Percentiles rank a stretch among this genome's conserved stretches.
Conservation (phyloP, 2,888 invertebrate genomes). For the Omphaloscelis lunosa region DNA sequence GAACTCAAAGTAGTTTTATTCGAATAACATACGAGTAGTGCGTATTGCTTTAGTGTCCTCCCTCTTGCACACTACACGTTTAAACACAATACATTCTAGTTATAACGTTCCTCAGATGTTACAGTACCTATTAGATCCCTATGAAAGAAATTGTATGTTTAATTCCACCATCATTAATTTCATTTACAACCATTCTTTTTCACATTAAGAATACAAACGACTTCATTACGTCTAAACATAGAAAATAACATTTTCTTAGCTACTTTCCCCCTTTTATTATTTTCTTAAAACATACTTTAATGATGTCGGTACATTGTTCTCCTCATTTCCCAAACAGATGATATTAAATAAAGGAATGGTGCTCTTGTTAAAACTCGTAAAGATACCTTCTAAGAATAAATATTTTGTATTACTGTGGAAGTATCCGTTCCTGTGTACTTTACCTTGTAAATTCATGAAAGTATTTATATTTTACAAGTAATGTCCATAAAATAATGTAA, state of each 20-base stretch:
- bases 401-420: conserved; percentile 25
- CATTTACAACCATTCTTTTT: conserved; percentile 8
- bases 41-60: too few species aligned
- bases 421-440: conserved; percentile 24
- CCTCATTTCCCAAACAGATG: conserved; percentile 58
- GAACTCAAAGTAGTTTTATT: too few species aligned
- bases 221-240: conserved; percentile 33
- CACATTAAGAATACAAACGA: conserved; percentile 34
- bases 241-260: conserved; percentile 15
- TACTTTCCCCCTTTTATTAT: conserved; percentile 51
- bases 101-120: too few species aligned
- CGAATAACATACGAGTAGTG: too few species aligned
- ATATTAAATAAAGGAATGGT: conserved; percentile 41
- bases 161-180: conserved; percentile 19
- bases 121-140: not conserved
- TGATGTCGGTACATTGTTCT: conserved; percentile 47
- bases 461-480: not conserved
- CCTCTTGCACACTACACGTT: too few species aligned
- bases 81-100: too few species aligned
- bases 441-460: conserved; percentile 14
- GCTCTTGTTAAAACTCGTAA: conserved; percentile 59
- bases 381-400: conserved; percentile 41
- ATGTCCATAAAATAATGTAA: too few species aligned
- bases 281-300: conserved; percentile 58
- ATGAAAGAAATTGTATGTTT: not conserved